Evolutionary conservation across 2,888 invertebrate genomes (phyloP).

Genomic region (Epirrhoe alternata): DNA sequence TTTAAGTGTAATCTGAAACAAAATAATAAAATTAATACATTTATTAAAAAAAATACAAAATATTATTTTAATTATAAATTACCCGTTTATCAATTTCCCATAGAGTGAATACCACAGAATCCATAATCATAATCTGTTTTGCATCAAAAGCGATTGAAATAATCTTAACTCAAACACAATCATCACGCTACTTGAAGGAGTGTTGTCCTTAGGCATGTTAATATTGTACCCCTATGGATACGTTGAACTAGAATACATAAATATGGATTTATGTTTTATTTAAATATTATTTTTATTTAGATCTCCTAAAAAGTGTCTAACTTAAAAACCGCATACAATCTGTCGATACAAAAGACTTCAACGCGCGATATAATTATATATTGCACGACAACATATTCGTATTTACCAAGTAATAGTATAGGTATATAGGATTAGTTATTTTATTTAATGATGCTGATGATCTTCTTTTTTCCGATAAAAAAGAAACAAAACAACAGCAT

Average conservation of each 20-base stretch:
- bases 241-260: conserved; percentile 8
- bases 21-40: too few relatives aligned
- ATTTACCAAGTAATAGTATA: too few relatives aligned
- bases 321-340: background rate
- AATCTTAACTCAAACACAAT: conserved; percentile 13
- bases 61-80: too few relatives aligned
- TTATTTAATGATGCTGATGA: too few relatives aligned
- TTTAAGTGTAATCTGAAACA: conserved; percentile 28
- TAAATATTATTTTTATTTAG: too few relatives aligned
- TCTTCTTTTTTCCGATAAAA: too few relatives aligned
- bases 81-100: background rate
- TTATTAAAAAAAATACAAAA: too few relatives aligned
- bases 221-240: conserved; percentile 10
- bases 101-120: too few relatives aligned
- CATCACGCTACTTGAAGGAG: conserved; percentile 18
- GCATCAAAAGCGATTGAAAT: conserved; percentile 12
- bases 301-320: background rate
- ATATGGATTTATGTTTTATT: background rate
- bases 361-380: conserved; percentile 6
- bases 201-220: conserved; percentile 14
- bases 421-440: too few relatives aligned
- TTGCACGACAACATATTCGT: too few relatives aligned
- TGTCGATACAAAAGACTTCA: conserved; percentile 6
- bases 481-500: too few relatives aligned
- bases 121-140: background rate